Evolutionary conservation across 2,797 vertebrate genomes (phyloP).

Genomic region (Etheostoma nigrum): DNA sequence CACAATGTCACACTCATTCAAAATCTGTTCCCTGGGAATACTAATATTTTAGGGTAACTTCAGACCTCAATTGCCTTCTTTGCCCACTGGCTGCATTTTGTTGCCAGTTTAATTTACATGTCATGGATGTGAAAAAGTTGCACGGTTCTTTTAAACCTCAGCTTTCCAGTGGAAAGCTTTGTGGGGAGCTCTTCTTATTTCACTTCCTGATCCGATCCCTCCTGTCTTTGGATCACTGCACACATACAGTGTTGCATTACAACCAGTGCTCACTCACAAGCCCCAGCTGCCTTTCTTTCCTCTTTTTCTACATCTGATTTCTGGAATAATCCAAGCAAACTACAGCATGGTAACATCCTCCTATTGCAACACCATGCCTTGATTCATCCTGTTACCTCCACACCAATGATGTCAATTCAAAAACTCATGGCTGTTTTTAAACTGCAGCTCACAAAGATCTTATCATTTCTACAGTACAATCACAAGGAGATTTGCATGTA

Average conservation of each 20-base stretch:
- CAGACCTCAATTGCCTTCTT: conserved; percentile 56
- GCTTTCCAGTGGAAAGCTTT: conserved; percentile 64
- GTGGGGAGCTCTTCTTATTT: conserved; percentile 56
- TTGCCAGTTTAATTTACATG: conserved; percentile 82
- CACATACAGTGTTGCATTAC: conserved; percentile 55
- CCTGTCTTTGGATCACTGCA: conserved; percentile 71
- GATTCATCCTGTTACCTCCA: conserved; percentile 1
- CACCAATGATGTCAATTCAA: conserved; percentile 43
- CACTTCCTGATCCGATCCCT: conserved; percentile 68
- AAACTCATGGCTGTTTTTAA: conserved; percentile 33
- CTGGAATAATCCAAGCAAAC: conserved; percentile 55
- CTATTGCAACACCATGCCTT: conserved; percentile 4
- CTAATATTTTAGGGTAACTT: conserved; percentile 65
- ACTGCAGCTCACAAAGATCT: conserved; percentile 32
- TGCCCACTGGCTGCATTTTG: conserved; percentile 68
- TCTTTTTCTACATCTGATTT: conserved; percentile 39
- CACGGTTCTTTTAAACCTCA: conserved; percentile 72
- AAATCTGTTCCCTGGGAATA: conserved; percentile 54
- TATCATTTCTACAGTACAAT: conserved; percentile 20
- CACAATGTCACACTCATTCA: conserved; percentile 43
- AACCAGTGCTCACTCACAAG: conserved; percentile 49
- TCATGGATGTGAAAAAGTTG: conserved; percentile 74
- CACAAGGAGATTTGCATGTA: conserved; percentile 29
- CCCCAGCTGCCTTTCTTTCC: conserved; percentile 21
- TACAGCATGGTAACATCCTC: conserved; percentile 15